Percentiles rank a stretch among this genome's conserved stretches.
These are phyloP conservation scores for Lepidothrix coronata DNA, from an alignment of 2,113 vertebrate genomes.

Conservation along the genomic window DNA sequence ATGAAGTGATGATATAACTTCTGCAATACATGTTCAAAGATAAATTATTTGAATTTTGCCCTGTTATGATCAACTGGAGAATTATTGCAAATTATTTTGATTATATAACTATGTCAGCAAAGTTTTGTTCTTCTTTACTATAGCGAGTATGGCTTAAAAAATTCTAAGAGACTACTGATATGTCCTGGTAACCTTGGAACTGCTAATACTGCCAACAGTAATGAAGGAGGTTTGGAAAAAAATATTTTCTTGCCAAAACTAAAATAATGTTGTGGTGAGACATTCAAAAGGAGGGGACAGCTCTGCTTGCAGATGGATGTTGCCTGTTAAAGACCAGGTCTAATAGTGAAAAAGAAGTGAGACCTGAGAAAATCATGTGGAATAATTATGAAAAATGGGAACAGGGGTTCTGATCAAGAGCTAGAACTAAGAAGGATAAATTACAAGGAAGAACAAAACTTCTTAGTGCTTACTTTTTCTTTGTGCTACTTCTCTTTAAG, in stretches of 20 bases:
- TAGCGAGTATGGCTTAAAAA: not conserved
- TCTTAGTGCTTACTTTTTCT: not conserved
- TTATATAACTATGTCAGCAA: not conserved
- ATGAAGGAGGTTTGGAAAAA: not conserved
- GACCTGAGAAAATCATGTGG: not conserved
- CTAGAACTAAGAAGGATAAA: not conserved
- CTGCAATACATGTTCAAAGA: not conserved
- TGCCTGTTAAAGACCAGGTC: not conserved
- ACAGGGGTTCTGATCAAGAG: not conserved
- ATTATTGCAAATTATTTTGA: not conserved
- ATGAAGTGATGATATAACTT: not conserved
- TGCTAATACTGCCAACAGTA: not conserved
- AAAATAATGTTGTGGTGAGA: not conserved
- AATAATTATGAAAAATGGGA: not conserved
- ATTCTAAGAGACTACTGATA: not conserved
- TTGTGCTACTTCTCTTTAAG: not conserved
- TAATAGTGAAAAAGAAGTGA: fast-evolving
- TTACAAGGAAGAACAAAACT: not conserved
- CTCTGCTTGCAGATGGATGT: not conserved
- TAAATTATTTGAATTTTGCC: not conserved
- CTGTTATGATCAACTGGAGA: not conserved
- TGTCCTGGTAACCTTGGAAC: not conserved
- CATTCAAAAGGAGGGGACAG: not conserved
- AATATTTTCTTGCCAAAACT: not conserved
- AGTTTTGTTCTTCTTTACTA: not conserved